Conservation (phyloP, 2,888 invertebrate species). For the Diarsia brunnea region DNA sequence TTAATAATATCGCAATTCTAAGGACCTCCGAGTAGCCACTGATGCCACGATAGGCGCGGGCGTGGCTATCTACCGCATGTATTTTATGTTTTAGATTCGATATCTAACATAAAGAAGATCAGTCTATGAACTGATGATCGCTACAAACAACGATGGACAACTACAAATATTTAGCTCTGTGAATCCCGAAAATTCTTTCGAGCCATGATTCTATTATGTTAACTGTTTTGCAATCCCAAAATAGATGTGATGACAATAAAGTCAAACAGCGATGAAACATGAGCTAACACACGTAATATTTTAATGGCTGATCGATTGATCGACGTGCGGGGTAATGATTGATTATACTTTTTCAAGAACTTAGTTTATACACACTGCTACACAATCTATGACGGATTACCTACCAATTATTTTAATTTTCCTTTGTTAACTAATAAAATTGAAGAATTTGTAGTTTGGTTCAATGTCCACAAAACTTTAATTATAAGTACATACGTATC, state of each 20-base stretch:
- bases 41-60: not conserved
- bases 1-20: not conserved
- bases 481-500: no score
- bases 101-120: not conserved
- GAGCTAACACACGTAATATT: not conserved
- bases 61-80: not conserved
- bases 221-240: not conserved
- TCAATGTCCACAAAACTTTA: not conserved
- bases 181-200: not conserved
- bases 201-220: not conserved
- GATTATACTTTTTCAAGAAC: slow-evolving; percentile 42
- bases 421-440: not conserved
- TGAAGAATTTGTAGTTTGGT: not conserved
- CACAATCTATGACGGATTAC: slow-evolving; percentile 23
- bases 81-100: not conserved
- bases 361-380: slow-evolving; percentile 5
- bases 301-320: slow-evolving; percentile 27
- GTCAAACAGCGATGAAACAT: slow-evolving; percentile 4
- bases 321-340: slow-evolving; percentile 32
- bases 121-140: not conserved
- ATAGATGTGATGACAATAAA: slow-evolving; percentile 2
- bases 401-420: slow-evolving; percentile 11
- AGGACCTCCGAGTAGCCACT: not conserved
- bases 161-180: not conserved
- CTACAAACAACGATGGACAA: not conserved